phyloP scores from a whole-genome alignment of 1,140 invertebrate genomes.

The Radopholus similis region DNA sequence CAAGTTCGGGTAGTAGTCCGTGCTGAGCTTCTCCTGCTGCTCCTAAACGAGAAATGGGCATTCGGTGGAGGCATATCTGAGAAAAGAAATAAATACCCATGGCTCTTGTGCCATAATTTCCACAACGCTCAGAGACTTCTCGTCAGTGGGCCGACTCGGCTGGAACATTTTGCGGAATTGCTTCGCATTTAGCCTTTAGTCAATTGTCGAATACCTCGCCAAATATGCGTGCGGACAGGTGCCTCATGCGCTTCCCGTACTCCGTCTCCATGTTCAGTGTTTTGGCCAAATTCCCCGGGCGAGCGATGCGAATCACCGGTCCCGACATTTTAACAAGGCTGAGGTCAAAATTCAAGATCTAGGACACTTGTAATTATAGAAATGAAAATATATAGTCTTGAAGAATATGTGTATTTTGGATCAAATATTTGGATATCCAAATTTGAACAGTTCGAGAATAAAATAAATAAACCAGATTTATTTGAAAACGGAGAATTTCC shows the following conservation, averaged over 20 bases:
- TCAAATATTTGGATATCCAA: too few relatives aligned
- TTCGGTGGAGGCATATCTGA: neutral
- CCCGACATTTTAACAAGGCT: neutral
- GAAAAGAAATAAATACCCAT: slow-evolving; percentile 10
- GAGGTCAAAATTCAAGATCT: neutral
- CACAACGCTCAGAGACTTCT: slow-evolving; percentile 44
- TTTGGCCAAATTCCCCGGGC: slow-evolving; percentile 34
- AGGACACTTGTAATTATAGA: neutral
- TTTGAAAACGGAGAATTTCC: too few relatives aligned
- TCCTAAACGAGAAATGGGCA: slow-evolving; percentile 19
- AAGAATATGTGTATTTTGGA: too few relatives aligned
- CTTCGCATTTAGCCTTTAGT: slow-evolving; percentile 10
- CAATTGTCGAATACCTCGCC: slow-evolving; percentile 45
- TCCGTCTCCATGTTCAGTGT: slow-evolving; percentile 38
- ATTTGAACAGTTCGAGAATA: too few relatives aligned
- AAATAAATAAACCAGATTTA: too few relatives aligned
- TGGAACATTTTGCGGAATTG: slow-evolving; percentile 20
- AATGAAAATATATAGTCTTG: too few relatives aligned
- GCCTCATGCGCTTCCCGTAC: slow-evolving; percentile 57
- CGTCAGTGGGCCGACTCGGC: slow-evolving; percentile 31
- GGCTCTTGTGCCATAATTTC: slow-evolving; percentile 55
- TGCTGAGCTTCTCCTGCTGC: slow-evolving; percentile 43
- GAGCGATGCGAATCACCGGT: neutral
- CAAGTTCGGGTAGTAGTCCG: slow-evolving; percentile 56
- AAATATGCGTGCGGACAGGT: slow-evolving; percentile 55